These are phyloP conservation scores for Manduca sexta DNA, from an alignment of 1,140 invertebrate species.

Conservation along the genomic window DNA sequence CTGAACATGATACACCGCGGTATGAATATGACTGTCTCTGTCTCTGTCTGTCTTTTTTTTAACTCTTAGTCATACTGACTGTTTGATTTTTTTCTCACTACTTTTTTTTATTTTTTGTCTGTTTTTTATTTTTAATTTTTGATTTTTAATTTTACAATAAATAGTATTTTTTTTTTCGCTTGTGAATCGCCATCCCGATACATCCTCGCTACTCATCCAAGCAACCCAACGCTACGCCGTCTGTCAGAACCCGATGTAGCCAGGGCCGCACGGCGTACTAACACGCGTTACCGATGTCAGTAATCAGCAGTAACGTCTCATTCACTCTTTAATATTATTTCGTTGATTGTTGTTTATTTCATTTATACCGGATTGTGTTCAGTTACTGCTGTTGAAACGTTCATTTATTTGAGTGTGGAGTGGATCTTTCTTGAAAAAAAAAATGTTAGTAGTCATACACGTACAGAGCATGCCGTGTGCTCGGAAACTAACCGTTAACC, in stretches of 20 bases:
- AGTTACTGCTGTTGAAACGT: slow-evolving; percentile 59
- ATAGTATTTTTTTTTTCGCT: slow-evolving; percentile 65
- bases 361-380: slow-evolving; percentile 51
- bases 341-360: slow-evolving; percentile 47
- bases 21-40: slow-evolving; percentile 64
- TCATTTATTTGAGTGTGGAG: slow-evolving; percentile 66
- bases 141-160: slow-evolving; percentile 33
- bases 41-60: slow-evolving; percentile 63
- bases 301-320: slow-evolving; percentile 50
- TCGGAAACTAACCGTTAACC: slow-evolving; percentile 43
- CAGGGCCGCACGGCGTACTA: slow-evolving; percentile 40
- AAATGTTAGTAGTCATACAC: slow-evolving; percentile 27
- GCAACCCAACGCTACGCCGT: slow-evolving; percentile 41
- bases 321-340: slow-evolving; percentile 40
- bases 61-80: slow-evolving; percentile 70
- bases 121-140: slow-evolving; percentile 51
- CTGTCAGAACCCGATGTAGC: slow-evolving; percentile 17
- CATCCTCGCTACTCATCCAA: slow-evolving; percentile 60
- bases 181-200: slow-evolving; percentile 66
- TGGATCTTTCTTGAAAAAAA: slow-evolving; percentile 55
- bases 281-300: slow-evolving; percentile 48
- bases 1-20: slow-evolving; percentile 56
- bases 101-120: slow-evolving; percentile 51
- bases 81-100: slow-evolving; percentile 60
- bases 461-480: slow-evolving; percentile 55